Evolutionary conservation across 2,888 invertebrate species (phyloP), one percentile per base, ranked within the genome.

Genomic region (Electrophaes corylata): DNA sequence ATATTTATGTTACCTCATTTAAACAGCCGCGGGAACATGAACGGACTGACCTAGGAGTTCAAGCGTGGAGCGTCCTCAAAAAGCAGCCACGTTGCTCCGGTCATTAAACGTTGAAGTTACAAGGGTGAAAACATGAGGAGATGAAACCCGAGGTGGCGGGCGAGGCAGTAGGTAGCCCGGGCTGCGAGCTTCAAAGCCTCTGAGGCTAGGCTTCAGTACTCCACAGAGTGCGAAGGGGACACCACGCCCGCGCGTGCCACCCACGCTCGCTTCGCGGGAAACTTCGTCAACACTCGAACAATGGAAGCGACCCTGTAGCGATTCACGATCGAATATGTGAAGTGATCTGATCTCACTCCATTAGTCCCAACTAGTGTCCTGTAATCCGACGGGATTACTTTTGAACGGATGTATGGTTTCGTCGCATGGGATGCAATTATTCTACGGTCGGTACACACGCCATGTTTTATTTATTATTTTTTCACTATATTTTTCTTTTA

Each of bases 291-390:
- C 71, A 73, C 66, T 69, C 70, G 69, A 65, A 79, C 76, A 81
- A 83, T 84, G 84, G 73, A 73, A 62, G 71, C 64, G 67, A 74
- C 75, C 76, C 59, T 50, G 71, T 68, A 73, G 65, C 72, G 69
- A 71, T 76, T 73, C 71, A 79, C 71, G 69, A 72, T 69, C 69
- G 72, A 79, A 73, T 72, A 79, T 79, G 82, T 83, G 80, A 83
- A 83, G 81, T 84, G 78, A 65, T 58, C 62, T 56, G 59, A 65
- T 69, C 66, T 23, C 44, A 14, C 47, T 26, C 44, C 39, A 47
- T 55, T 55, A 41, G 45, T 29, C 26, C 18, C 12, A 20, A 37
- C 49, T 40, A 58, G 40, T 41, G 40, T 2, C 12, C 41, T 54
- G 33, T 40, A 48, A 41, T 48, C 33, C 53, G 12, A 37, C 26